Base-by-base conservation (phyloP, 2,888 invertebrate species). In the Branchellion lobata region DNA sequence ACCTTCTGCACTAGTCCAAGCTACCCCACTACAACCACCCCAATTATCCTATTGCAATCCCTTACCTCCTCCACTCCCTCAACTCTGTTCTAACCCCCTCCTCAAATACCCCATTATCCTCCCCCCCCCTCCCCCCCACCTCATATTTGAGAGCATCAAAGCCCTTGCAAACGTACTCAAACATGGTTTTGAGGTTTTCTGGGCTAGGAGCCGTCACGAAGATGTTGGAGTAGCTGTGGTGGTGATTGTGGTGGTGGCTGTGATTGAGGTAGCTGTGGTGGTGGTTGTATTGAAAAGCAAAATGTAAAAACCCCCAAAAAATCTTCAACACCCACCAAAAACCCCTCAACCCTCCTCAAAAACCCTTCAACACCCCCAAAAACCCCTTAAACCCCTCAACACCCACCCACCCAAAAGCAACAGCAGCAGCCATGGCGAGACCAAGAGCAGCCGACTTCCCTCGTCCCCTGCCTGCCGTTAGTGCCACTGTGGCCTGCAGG, bases 381-480 rank as follows among this genome's bases (percentile, higher is more conserved):
- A n/a, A n/a, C n/a, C n/a, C n/a, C n/a, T n/a, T n/a, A n/a, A n/a
- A n/a, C n/a, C n/a, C n/a, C n/a, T n/a, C n/a, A 27, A 24, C 8
- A 27, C 65, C 3, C 5, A 65, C 65, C 5, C 65, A 87, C 85
- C 88, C 89, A 84, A 89, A 89, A 18, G 88, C 89, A 29, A 90
- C 86, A 33, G 90, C 90, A 47, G 89, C 88, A 51, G 90, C 93
- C n/a, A 99, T 92, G 0, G 97, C 92, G 29, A 99, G 90, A 0
- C 98, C 98, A 69, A 99, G 89, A 2, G 97, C 94, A 0, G 99
- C 99, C 0, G 98, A 99, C 89, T 99, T 99, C 83, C 99, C 99
- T 79, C 99, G 91, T 51, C 99, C 98, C 89, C 99, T 91, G 5
- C 96, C 93, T 24, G 99, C 98, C 0, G 99, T 99, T 81, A 99